Evolutionary conservation across 2,888 invertebrate species (phyloP), one percentile per base, ranked within the genome.

Genomic region (Drosophila borealis): DNA sequence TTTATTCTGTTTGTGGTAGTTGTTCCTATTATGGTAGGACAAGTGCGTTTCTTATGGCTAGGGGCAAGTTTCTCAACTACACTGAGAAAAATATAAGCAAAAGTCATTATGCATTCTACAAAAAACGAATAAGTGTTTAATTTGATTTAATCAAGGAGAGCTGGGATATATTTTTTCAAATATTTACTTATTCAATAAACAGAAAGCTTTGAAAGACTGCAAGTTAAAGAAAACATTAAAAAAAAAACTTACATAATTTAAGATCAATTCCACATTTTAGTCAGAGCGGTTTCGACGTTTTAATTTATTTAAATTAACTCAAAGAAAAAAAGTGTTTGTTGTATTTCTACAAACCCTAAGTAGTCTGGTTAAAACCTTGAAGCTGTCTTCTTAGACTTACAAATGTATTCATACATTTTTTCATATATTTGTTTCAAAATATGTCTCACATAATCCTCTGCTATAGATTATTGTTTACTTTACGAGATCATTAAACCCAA

Each of bases 21-120:
- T 45, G 21, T 41, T 54, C 88, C 89, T 78, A 87, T 84, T 89
- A 82, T 64, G 81, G 89, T 46, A 77, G 88, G 81, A 81, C 89
- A 87, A 74, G 70, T 80, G 56, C 48, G 69, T 61, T 39, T 46
- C 37, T 62, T 83, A 66, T 82, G 80, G 62, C 4, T 36, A 11
- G 36, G 14, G 56, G 37, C 62, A 53, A 77, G 87, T 82, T 86
- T 79, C 51, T 70, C 57, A 74, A 61, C 46, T 72, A 65, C 88
- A 87, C 88, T 74, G 60, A 10, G 19, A 71, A 34, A 82, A 88
- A 70, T 8, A 29, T 29, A 8, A 29, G 8, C 8, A 29, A 29
- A 29, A 8, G 8, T 29, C 8, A 8, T 8, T 17, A 1, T 17
- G 2, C 17, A 29, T 21, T 21, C 8, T 8, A 29, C 29, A 29